These are phyloP conservation scores for Anniella stebbinsi DNA, from an alignment of 2,797 vertebrate genomes.

Conservation along the genomic window DNA sequence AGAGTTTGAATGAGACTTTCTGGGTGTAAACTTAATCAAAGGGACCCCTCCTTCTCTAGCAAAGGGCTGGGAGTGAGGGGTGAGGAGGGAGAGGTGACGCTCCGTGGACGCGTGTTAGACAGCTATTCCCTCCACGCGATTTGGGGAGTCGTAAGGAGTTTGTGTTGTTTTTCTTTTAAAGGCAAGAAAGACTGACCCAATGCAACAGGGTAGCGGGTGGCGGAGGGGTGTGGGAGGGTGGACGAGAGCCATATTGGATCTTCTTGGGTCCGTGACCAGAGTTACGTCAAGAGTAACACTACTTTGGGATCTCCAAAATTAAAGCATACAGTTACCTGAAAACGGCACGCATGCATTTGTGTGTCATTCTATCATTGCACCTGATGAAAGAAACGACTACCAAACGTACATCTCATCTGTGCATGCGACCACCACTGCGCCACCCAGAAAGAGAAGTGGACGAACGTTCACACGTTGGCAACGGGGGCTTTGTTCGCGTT, in stretches of 20 bases:
- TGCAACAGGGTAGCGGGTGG: background rate
- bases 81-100: conserved; percentile 16
- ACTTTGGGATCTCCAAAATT: background rate
- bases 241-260: conserved; percentile 19
- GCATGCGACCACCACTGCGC: too few species aligned
- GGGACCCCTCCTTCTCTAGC: conserved; percentile 31
- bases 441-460: background rate
- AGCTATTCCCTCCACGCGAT: background rate
- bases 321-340: background rate
- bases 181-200: background rate
- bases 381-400: background rate
- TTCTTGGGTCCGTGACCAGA: background rate
- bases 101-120: background rate
- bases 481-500: too few species aligned
- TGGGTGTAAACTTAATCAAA: conserved; percentile 57
- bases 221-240: background rate
- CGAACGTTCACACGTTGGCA: background rate
- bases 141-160: too few species aligned
- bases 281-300: background rate
- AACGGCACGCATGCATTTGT: background rate
- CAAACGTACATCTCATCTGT: background rate
- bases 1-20: conserved; percentile 54
- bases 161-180: too few species aligned
- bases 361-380: background rate
- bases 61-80: background rate